A percentile compares a stretch with the other conserved stretches of the same genome.
These are phyloP conservation scores for Xestoiulus laeticollis DNA, from an alignment of 2,888 invertebrate species.

Conservation along the genomic window DNA sequence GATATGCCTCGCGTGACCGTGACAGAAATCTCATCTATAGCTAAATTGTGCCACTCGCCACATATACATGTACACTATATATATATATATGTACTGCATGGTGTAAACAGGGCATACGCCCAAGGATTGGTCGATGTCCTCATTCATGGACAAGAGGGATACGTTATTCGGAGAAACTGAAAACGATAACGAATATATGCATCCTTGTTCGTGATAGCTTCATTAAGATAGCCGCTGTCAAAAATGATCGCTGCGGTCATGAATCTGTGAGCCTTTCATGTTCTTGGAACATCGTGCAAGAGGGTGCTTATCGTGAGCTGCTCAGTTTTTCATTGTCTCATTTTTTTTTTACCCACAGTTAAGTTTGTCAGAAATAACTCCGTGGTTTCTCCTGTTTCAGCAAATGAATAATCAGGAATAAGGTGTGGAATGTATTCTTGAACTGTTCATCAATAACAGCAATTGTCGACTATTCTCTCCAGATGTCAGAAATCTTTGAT, in stretches of 20 bases:
- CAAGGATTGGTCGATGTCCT: slow-evolving; percentile 19
- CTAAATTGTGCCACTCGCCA: background rate
- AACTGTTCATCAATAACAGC: too few species aligned
- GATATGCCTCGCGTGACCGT: background rate
- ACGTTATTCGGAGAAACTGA: background rate
- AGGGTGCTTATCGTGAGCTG: background rate
- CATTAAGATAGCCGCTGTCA: background rate
- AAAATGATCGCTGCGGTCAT: background rate
- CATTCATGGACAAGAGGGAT: background rate
- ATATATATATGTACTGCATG: too few species aligned
- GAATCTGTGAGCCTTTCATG: background rate
- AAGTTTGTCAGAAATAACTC: too few species aligned
- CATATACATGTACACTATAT: too few species aligned
- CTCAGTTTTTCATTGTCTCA: background rate
- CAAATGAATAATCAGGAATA: too few species aligned
- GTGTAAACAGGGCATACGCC: background rate
- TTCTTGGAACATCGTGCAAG: background rate
- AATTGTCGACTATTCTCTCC: too few species aligned
- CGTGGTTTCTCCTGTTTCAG: too few species aligned
- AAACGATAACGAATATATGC: background rate
- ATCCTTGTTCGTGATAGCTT: background rate
- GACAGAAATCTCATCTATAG: background rate
- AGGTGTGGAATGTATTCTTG: too few species aligned
- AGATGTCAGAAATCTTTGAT: background rate
- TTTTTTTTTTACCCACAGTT: too few species aligned